Conservation (phyloP, 2,797 vertebrate species). For the Coranthus polyacanthus region DNA sequence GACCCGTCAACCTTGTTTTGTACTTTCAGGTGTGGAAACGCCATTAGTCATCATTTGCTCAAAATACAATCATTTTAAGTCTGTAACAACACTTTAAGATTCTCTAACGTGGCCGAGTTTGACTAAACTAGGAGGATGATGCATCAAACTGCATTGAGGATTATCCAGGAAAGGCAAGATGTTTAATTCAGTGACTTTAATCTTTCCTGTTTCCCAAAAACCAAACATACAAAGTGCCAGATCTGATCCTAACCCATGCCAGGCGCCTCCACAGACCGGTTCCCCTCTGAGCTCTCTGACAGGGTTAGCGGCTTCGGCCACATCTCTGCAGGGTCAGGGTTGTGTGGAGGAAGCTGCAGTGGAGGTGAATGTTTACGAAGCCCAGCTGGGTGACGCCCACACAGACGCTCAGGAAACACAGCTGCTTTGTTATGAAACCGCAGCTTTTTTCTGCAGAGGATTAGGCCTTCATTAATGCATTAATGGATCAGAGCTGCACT, state of each 20-base stretch:
- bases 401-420: constrained; percentile 14
- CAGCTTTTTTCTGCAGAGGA: constrained; percentile 48
- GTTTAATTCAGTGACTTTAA: neutral
- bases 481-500: constrained; percentile 55
- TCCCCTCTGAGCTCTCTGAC: neutral
- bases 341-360: constrained; percentile 1
- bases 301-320: neutral
- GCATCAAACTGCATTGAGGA: neutral
- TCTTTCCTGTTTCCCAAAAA: neutral
- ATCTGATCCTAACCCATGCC: neutral
- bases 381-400: constrained; percentile 9
- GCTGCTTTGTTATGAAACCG: constrained; percentile 62
- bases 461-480: constrained; percentile 70
- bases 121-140: too few relatives aligned
- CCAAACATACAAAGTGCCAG: constrained; percentile 10
- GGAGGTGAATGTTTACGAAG: constrained; percentile 4
- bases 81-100: too few relatives aligned
- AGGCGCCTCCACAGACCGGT: constrained; percentile 1
- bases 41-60: too few relatives aligned
- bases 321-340: neutral
- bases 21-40: too few relatives aligned
- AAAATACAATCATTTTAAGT: too few relatives aligned
- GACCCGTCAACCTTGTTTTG: too few relatives aligned
- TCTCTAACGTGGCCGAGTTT: too few relatives aligned
- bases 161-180: neutral